These are phyloP conservation scores for Monochamus saltuarius DNA, from an alignment of 1,140 invertebrate genomes.

Conservation along the genomic window DNA sequence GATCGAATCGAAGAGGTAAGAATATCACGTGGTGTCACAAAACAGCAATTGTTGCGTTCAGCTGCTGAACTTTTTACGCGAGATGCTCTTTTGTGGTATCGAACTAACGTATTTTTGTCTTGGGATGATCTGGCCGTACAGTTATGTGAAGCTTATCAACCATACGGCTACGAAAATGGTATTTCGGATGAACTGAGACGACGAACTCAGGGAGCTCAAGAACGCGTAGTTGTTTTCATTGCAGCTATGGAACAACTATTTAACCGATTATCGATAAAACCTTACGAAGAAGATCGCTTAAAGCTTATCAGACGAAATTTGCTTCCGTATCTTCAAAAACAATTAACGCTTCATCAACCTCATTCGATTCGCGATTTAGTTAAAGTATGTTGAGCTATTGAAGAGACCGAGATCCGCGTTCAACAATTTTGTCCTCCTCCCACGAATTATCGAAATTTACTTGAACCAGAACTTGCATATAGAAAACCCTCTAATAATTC, in stretches of 20 bases:
- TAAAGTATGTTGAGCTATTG: no score
- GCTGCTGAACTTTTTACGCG: constrained; percentile 20
- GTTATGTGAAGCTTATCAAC: constrained; percentile 2
- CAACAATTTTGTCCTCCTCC: no score
- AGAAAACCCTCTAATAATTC: no score
- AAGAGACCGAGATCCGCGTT: no score
- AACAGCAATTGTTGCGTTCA: constrained; percentile 14
- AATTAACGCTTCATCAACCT: no score
- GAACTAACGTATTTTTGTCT: constrained; percentile 16
- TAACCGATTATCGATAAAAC: no score
- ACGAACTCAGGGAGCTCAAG: constrained; percentile 15
- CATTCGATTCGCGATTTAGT: no score
- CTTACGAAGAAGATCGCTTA: no score
- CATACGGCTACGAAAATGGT: constrained; percentile 11
- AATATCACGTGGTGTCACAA: constrained; percentile 9
- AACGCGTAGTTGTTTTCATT: not conserved
- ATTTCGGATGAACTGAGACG: constrained; percentile 18
- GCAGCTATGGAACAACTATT: constrained; percentile 16
- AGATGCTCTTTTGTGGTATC: constrained; percentile 16
- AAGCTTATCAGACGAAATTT: no score
- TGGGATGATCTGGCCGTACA: constrained; percentile 11
- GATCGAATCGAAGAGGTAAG: constrained; percentile 23
- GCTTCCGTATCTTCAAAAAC: no score
- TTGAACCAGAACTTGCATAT: no score
- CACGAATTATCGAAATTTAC: no score